These are phyloP conservation scores for Zoanthus sansibaricus DNA, from an alignment of 92 coral and sea anemone species.

Conservation along the genomic window DNA sequence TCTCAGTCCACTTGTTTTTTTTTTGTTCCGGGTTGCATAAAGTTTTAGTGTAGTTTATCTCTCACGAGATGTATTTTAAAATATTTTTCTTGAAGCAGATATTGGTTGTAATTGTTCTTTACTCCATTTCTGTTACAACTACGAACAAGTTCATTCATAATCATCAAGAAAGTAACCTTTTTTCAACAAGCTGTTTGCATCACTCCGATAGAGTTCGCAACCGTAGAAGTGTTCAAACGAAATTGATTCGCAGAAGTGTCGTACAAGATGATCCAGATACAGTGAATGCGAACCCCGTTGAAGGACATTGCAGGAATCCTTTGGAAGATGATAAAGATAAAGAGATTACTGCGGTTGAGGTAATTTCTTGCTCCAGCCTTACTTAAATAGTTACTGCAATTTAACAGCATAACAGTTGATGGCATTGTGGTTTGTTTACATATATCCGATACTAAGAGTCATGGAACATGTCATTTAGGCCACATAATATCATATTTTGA, in stretches of 20 bases:
- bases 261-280: neutral
- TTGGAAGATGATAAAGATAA: neutral
- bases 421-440: no score
- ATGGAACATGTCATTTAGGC: neutral
- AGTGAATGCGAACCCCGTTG: slow-evolving; percentile 21
- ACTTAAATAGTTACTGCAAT: neutral
- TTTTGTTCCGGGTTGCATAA: neutral
- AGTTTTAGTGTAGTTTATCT: no score
- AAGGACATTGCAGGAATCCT: slow-evolving; percentile 26
- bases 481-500: neutral
- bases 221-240: neutral
- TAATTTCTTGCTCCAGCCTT: neutral
- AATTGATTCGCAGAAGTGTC: neutral
- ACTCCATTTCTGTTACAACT: neutral
- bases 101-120: neutral
- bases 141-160: slow-evolving; percentile 4
- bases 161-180: neutral
- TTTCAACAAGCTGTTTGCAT: neutral
- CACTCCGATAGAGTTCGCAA: neutral
- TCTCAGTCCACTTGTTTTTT: no score
- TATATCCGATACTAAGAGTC: no score
- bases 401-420: neutral
- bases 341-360: neutral
- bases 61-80: neutral
- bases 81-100: neutral